A percentile compares a stretch with the other conserved stretches of the same genome.
phyloP scores from a whole-genome alignment of 2,797 vertebrate genomes.

The Sebastes minor region DNA sequence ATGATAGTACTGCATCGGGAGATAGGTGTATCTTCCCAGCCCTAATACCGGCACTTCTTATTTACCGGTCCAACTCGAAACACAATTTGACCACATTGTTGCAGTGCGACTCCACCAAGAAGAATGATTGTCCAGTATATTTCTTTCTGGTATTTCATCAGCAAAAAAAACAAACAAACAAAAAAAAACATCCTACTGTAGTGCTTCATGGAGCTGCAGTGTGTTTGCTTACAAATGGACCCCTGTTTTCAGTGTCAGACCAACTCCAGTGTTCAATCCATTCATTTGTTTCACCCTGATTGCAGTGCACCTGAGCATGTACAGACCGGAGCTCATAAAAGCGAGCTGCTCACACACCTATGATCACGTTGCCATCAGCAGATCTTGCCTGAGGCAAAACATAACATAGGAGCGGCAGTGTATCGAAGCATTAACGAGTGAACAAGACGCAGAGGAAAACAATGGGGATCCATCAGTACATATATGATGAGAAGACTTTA shows the following conservation, averaged over 20 bases:
- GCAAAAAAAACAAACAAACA: background rate
- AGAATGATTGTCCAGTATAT: background rate
- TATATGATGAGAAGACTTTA: background rate
- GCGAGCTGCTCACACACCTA: conserved; percentile 17
- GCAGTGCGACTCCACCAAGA: background rate
- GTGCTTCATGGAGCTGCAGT: background rate
- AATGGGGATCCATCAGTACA: conserved; percentile 9
- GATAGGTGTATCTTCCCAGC: too few species aligned
- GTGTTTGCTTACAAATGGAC: conserved; percentile 30
- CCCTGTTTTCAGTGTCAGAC: conserved; percentile 40
- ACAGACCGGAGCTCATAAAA: conserved; percentile 43
- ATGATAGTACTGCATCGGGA: too few species aligned
- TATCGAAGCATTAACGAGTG: conserved; percentile 46
- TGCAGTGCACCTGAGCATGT: conserved; percentile 44
- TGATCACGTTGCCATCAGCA: conserved; percentile 35
- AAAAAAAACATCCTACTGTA: background rate
- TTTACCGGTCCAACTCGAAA: background rate
- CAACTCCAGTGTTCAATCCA: conserved; percentile 33
- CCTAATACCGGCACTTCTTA: background rate
- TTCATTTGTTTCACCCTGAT: conserved; percentile 47
- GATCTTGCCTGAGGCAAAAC: conserved; percentile 41
- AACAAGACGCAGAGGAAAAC: conserved; percentile 17
- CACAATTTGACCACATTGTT: background rate
- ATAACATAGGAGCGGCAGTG: conserved; percentile 16
- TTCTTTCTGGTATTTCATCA: conserved; percentile 6